phyloP scores from a whole-genome alignment of 64 coral and sea anemone genomes.

The Platygyra sinensis region DNA sequence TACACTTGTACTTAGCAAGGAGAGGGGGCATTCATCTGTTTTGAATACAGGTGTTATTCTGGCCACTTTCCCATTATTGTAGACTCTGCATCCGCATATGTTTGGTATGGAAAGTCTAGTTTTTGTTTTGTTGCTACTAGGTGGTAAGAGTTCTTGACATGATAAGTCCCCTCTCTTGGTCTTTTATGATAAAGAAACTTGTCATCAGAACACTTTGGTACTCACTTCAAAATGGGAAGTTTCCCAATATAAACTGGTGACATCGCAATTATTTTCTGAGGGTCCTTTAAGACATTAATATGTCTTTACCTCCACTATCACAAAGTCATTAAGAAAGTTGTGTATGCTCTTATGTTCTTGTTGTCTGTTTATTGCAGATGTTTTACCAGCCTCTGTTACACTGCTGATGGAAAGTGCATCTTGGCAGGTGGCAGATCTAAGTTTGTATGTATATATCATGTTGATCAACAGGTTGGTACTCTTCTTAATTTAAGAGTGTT shows the following conservation, averaged over 20 bases:
- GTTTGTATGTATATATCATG: constrained; percentile 91
- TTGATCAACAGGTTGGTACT: constrained; percentile 80
- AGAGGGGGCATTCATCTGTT: no score
- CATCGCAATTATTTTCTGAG: no score
- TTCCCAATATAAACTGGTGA: no score
- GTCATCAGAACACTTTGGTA: no score
- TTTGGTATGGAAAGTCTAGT: background rate
- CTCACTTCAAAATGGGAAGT: no score
- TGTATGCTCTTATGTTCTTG: background rate
- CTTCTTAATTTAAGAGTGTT: no score
- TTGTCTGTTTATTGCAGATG: constrained; percentile 39
- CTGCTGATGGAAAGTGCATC: constrained; percentile 88
- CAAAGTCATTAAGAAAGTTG: background rate
- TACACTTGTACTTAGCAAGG: no score
- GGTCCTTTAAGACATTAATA: background rate
- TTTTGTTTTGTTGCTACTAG: no score
- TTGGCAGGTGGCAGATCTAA: constrained; percentile 92
- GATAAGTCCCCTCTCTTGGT: no score
- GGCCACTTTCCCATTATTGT: constrained; percentile 3
- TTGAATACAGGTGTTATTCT: constrained; percentile 14
- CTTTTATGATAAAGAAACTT: no score
- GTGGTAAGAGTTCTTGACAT: no score
- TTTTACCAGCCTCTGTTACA: constrained; percentile 96
- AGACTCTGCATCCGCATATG: background rate
- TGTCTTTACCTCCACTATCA: background rate